phyloP scores from a whole-genome alignment of 2,797 vertebrate species.

The Atherinosoma microstoma region DNA sequence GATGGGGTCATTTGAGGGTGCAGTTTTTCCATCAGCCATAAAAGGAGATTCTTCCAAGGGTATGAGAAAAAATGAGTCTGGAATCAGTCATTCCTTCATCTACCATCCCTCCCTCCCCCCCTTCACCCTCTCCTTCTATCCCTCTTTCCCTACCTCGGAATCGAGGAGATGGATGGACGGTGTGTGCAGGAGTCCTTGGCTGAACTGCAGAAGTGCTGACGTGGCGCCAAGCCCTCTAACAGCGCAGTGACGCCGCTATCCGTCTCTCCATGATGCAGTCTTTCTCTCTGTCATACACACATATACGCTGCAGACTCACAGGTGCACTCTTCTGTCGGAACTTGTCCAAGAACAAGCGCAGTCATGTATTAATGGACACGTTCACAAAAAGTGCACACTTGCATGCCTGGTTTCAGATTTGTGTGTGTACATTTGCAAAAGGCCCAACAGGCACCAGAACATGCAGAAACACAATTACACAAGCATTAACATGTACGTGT shows the following conservation, averaged over 20 bases:
- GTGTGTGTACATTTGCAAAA: slow-evolving; percentile 27
- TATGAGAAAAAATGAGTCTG: slow-evolving; percentile 41
- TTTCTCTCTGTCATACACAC: slow-evolving; percentile 12
- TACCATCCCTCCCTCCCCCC: slow-evolving; percentile 25
- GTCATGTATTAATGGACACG: slow-evolving; percentile 34
- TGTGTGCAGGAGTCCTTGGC: slow-evolving; percentile 81
- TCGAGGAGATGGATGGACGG: slow-evolving; percentile 72
- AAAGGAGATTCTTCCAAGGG: slow-evolving; percentile 30
- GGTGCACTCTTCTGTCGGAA: slow-evolving; percentile 41
- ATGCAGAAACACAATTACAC: slow-evolving; percentile 24
- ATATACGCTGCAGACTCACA: slow-evolving; percentile 37
- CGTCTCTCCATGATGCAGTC: slow-evolving; percentile 66
- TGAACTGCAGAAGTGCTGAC: slow-evolving; percentile 85
- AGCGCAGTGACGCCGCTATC: slow-evolving; percentile 78
- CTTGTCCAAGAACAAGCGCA: slow-evolving; percentile 16
- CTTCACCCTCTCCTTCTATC: slow-evolving; percentile 20
- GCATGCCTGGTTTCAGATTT: slow-evolving; percentile 29
- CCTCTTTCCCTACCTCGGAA: slow-evolving; percentile 35
- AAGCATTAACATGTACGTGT: slow-evolving; percentile 3
- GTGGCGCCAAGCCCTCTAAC: slow-evolving; percentile 71
- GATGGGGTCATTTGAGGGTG: slow-evolving; percentile 13
- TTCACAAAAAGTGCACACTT: slow-evolving; percentile 17
- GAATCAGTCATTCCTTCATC: slow-evolving; percentile 34
- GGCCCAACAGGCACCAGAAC: slow-evolving; percentile 9
- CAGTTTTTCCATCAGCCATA: slow-evolving; percentile 20